phyloP scores from a whole-genome alignment of 2,888 invertebrate genomes.

The Mactromeris polynyma region DNA sequence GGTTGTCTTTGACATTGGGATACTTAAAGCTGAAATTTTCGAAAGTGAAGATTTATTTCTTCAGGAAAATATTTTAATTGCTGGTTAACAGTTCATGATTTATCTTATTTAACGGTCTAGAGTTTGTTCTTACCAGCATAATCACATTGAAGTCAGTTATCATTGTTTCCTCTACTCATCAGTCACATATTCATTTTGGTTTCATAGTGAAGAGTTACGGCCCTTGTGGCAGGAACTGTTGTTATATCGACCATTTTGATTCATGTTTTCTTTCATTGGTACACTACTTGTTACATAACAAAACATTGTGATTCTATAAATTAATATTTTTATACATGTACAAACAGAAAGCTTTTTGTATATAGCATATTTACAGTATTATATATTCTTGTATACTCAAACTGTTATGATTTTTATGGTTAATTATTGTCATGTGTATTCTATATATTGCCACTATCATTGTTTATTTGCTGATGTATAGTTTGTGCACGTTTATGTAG shows the following conservation, averaged over 20 bases:
- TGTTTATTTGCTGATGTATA: not conserved
- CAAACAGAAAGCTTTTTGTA: constrained; percentile 5
- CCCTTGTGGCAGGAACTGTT: not conserved
- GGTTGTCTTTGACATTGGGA: too few relatives aligned
- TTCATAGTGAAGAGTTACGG: constrained; percentile 12
- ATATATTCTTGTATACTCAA: constrained; percentile 17
- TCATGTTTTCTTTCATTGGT: not conserved
- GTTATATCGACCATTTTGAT: constrained; percentile 5
- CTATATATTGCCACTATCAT: not conserved
- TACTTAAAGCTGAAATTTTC: too few relatives aligned
- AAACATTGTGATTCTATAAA: constrained; percentile 22
- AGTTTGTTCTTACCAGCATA: not conserved
- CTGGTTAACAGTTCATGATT: too few relatives aligned
- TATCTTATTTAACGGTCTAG: too few relatives aligned
- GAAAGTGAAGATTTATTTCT: too few relatives aligned
- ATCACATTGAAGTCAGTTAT: not conserved
- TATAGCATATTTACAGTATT: constrained; percentile 16
- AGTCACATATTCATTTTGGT: not conserved
- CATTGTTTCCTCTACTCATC: not conserved
- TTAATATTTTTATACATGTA: constrained; percentile 19
- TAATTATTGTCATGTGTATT: not conserved
- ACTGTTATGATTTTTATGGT: not conserved
- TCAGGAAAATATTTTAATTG: too few relatives aligned
- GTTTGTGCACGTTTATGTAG: not conserved
- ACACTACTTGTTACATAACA: not conserved